Evolutionary conservation across 2,113 vertebrate genomes (phyloP).

Genomic region (Melanerpes formicivorus): DNA sequence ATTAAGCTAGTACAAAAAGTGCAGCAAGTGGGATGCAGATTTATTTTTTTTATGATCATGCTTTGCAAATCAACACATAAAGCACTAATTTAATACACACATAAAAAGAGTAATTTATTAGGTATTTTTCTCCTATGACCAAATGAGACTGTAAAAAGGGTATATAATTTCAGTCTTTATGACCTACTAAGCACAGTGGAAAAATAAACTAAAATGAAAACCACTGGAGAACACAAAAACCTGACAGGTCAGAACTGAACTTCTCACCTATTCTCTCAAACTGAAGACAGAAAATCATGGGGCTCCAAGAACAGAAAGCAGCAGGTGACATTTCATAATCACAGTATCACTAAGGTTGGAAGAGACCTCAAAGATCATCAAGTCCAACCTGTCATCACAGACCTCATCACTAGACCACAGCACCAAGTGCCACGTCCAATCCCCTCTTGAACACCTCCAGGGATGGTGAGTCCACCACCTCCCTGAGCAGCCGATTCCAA

Average conservation of each 20-base stretch:
- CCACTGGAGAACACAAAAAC: constrained; percentile 3
- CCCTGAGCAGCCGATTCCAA: no score
- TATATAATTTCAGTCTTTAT: constrained; percentile 31
- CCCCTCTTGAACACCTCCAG: no score
- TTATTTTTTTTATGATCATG: constrained; percentile 2
- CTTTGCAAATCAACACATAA: constrained; percentile 19
- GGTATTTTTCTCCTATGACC: not conserved
- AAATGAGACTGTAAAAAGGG: not conserved
- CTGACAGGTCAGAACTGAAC: not conserved
- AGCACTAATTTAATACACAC: not conserved
- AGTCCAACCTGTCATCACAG: no score
- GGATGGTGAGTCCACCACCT: no score
- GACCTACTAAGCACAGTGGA: not conserved
- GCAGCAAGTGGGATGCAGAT: not conserved
- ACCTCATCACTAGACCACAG: no score
- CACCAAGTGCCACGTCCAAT: no score
- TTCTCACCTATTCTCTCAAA: not conserved
- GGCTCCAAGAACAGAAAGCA: not conserved
- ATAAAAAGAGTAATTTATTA: not conserved
- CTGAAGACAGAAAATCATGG: not conserved
- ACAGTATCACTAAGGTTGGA: no score
- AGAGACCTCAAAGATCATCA: no score
- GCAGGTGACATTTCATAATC: not conserved
- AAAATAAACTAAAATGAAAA: constrained; percentile 24
- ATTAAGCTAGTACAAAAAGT: constrained; percentile 19